Base-by-base conservation (phyloP, 1,140 invertebrate species). In the Paralvinella palmiformis region DNA sequence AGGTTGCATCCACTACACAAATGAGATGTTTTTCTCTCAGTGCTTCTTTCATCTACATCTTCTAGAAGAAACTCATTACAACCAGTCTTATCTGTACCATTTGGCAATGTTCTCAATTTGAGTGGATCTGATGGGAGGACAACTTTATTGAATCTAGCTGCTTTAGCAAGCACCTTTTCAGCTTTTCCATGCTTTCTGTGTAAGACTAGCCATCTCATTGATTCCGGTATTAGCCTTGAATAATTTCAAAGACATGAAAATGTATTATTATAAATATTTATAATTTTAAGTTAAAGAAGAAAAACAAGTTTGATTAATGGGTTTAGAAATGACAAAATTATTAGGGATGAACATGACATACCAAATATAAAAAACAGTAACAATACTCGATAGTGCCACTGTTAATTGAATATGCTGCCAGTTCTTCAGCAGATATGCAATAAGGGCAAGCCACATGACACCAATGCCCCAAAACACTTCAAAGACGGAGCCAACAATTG, bases 401-500 rank as follows among this genome's bases (percentile, higher is more conserved):
- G 76, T 70, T 17, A 81, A 60, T 61, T 81, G 79, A 3, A 81
- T 69, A 58, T 73, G 71, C 17, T 73, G 63, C 79, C 79, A 81
- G 52, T 76, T 65, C 22, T 71, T 69, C 5, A 81, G 65, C 2
- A 74, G 65, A 64, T 77, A 77, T 10, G 72, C 64, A 20, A 72
- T 33, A 0, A 74, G 56, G 17, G 76, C 68, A 3, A 77, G 59
- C 7, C 70, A 45, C n/a, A 75, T 70, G 17, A 73, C 50, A 7
- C 77, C 76, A 0, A 72, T 24, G 4, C 77, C 70, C 62, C 71
- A 71, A 17, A 75, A 71, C 27, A 75, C 69, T 56, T 82, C 82
- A 17, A 81, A 69, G 33, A 82, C 67, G 2, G 75, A 74, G 1
- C 80, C 80, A 20, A 79, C 81, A 37, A 79, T 71, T 44, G 81